These are phyloP conservation scores for Spatula clypeata DNA, from an alignment of 2,797 vertebrate genomes.

Conservation along the genomic window DNA sequence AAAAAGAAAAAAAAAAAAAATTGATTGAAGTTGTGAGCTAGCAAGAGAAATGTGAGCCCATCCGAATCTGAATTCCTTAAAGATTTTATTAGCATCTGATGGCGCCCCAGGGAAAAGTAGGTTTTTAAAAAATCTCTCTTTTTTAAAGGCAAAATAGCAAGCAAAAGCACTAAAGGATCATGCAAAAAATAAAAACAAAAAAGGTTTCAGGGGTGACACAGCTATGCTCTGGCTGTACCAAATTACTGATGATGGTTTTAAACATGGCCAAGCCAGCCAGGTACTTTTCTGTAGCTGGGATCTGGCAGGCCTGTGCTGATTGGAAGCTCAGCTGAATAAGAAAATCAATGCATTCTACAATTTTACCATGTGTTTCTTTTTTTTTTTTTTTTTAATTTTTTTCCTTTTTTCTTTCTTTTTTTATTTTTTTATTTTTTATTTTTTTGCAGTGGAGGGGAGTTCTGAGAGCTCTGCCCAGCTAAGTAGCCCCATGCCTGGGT, in stretches of 20 bases:
- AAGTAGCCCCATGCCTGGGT: neutral
- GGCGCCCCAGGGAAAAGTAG: conserved; percentile 60
- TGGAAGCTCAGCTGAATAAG: neutral
- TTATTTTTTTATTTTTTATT: neutral
- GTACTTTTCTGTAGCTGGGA: neutral
- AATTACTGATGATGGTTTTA: neutral
- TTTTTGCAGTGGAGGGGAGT: neutral
- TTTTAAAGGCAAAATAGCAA: conserved; percentile 65
- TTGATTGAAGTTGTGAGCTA: conserved; percentile 78
- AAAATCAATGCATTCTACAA: neutral
- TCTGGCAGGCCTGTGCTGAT: neutral
- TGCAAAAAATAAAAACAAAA: conserved; percentile 22
- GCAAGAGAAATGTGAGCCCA: conserved; percentile 75
- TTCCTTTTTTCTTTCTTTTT: neutral
- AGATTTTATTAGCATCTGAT: conserved; percentile 81
- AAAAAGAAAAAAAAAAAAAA: conserved; percentile 1
- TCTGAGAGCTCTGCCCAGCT: neutral
- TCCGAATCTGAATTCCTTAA: conserved; percentile 82
- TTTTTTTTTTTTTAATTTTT: neutral
- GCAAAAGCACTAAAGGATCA: conserved; percentile 29
- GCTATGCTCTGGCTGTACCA: neutral
- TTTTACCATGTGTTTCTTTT: neutral
- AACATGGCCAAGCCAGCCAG: neutral
- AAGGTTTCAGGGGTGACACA: neutral
- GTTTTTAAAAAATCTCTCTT: conserved; percentile 19